Evolutionary conservation across 2,797 vertebrate species (phyloP).

Genomic region (Pipistrellus pipistrellus): DNA sequence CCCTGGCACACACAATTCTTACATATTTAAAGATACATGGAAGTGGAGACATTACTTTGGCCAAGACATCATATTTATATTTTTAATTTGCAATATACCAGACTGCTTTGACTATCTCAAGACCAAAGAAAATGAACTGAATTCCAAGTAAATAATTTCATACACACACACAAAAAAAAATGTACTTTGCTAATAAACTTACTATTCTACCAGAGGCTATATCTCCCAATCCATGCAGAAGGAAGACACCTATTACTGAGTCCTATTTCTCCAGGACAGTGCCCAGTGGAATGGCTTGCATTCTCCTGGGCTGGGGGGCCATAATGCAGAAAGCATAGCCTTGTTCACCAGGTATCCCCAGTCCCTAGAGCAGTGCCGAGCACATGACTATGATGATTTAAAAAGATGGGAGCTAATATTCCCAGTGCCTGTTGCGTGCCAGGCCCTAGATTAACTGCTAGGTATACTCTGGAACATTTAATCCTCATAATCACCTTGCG

Average conservation of each 20-base stretch:
- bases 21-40: neutral
- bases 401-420: neutral
- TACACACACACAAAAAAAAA: neutral
- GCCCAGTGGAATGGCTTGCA: neutral
- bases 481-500: neutral
- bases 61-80: neutral
- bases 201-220: neutral
- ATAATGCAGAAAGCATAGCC: neutral
- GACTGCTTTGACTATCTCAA: neutral
- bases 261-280: conserved; percentile 11
- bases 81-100: conserved; percentile 16
- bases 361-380: neutral
- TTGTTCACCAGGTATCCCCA: neutral
- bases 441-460: neutral
- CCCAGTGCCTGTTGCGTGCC: neutral
- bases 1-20: neutral
- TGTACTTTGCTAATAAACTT: conserved; percentile 10
- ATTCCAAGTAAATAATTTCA: conserved; percentile 40
- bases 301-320: neutral
- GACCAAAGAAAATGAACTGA: conserved; percentile 30
- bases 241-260: conserved; percentile 31
- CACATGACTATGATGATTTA: neutral
- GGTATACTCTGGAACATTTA: neutral
- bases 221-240: neutral
- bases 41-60: neutral